These are phyloP conservation scores for Zalophus californianus DNA, from an alignment of 2,797 vertebrate species.

Conservation along the genomic window DNA sequence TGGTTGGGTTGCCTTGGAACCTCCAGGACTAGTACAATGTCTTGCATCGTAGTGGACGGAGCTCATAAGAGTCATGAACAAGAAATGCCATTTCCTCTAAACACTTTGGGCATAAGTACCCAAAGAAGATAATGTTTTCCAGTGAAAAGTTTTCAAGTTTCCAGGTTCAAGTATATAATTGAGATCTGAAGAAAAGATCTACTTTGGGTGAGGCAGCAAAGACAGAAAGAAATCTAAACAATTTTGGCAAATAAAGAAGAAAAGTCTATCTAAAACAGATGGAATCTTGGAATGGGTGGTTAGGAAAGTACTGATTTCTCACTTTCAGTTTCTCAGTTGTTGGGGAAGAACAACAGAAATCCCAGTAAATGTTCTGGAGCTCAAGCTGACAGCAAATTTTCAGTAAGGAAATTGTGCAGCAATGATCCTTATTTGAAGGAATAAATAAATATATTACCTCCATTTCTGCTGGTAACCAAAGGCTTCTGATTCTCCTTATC, in stretches of 20 bases:
- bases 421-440: not conserved
- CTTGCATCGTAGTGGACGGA: not conserved
- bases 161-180: not conserved
- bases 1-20: not conserved
- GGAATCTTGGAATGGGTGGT: not conserved
- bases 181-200: constrained; percentile 14
- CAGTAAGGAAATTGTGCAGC: not conserved
- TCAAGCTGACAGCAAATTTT: not conserved
- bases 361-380: not conserved
- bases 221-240: not conserved
- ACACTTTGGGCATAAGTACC: not conserved
- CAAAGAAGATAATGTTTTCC: not conserved
- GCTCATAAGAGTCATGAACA: not conserved
- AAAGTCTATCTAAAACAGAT: not conserved
- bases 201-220: not conserved
- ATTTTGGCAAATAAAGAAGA: not conserved
- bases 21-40: not conserved
- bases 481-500: not conserved
- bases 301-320: not conserved
- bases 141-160: not conserved
- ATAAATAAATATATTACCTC: constrained; percentile 1
- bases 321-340: not conserved
- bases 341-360: not conserved
- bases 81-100: not conserved
- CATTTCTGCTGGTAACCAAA: not conserved